Base-by-base conservation (phyloP, 2,113 vertebrate genomes). In the Mastomys natalensis region DNA sequence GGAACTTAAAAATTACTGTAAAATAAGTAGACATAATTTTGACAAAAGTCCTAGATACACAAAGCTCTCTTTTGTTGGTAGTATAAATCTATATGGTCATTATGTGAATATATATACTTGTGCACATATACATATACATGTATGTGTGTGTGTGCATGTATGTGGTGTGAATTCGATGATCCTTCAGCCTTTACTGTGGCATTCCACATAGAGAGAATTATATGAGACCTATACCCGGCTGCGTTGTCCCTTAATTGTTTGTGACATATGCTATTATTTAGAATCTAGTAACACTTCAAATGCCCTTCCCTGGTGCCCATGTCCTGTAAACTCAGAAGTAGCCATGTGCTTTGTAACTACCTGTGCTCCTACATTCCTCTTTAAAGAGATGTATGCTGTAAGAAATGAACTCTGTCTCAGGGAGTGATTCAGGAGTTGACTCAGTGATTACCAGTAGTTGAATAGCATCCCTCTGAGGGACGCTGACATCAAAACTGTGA, bases 11-110 rank as follows among this genome's bases (percentile, higher is more conserved):
- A 82, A 43, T 58, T 72, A 29, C 11, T 70, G 21, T 82, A 74
- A 84, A 96, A 95, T 96, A 90, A 96, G 88, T 43, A 86, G 29
- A 96, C 91, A 72, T 8, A 70, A 70, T 86, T 78, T 58, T 95
- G 60, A 89, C n/a, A 88, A 88, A 89, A 95, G 53, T 58, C 3
- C 7, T 93, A 45, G 1, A 37, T 21, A 22, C 24, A 34, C 6
- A n/a, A 77, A 77, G 19, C 15, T 92, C 81, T 72, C 21, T 5
- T 92, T 68, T 45, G 77, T 68, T 70, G 6, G 48, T 81, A 72
- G 19, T 53, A 19, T 72, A 48, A 55, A 17, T 82, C 0, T 48
- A 26, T 15, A 16, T 64, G 7, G 12, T 3, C 15, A 6, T 48
- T 24, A 13, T 76, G 15, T 78, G 26, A 17, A 31, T 87, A 1